phyloP scores from a whole-genome alignment of 2,113 vertebrate genomes.

The Collichthys lucidus region DNA sequence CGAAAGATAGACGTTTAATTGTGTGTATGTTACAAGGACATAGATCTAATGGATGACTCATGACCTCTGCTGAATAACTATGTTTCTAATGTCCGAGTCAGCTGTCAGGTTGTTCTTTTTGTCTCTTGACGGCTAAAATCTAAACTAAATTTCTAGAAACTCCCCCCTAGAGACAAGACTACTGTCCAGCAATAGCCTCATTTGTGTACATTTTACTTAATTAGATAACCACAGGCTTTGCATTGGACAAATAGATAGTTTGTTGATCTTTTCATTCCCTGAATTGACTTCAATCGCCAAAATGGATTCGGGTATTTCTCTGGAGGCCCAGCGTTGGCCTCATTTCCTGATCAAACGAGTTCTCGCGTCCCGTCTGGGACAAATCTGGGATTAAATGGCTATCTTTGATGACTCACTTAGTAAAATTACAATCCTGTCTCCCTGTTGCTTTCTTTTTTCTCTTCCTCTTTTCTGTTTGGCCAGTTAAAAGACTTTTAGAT shows the following conservation, averaged over 20 bases:
- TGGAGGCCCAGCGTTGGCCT: constrained; percentile 71
- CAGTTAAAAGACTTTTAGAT: constrained; percentile 47
- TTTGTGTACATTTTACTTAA: constrained; percentile 54
- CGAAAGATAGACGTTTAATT: not conserved
- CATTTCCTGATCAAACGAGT: constrained; percentile 81
- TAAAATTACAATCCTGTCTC: constrained; percentile 78
- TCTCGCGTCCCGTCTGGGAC: constrained; percentile 69
- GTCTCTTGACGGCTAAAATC: constrained; percentile 18
- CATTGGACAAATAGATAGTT: constrained; percentile 64
- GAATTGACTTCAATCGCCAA: constrained; percentile 77
- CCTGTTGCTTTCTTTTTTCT: constrained; percentile 16
- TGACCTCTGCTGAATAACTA: not conserved
- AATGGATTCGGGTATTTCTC: constrained; percentile 72
- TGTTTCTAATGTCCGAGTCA: not conserved
- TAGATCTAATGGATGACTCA: not conserved
- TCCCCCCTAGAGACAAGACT: not conserved
- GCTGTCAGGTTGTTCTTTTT: constrained; percentile 5
- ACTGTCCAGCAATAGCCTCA: not conserved
- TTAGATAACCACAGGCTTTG: constrained; percentile 59
- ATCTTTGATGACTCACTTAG: constrained; percentile 84
- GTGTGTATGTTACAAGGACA: not conserved
- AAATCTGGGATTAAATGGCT: constrained; percentile 81
- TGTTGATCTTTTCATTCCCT: constrained; percentile 75
- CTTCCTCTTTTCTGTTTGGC: constrained; percentile 12
- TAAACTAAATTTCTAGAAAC: constrained; percentile 4